Conservation (phyloP, 2,113 vertebrate genomes). For the Acrocephalus arundinaceus region DNA sequence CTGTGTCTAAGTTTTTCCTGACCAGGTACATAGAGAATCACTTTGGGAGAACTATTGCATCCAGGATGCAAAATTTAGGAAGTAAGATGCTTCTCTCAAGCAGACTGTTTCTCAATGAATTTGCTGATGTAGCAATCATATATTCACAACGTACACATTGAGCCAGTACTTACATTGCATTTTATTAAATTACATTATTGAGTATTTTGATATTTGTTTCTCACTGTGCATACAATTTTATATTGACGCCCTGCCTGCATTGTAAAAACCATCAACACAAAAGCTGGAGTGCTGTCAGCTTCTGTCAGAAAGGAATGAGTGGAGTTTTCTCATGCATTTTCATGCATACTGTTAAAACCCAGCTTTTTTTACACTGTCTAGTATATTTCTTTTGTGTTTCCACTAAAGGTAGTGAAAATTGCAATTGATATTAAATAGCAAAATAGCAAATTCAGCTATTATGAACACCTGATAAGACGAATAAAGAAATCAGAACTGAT, state of each 20-base stretch:
- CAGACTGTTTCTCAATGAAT: background rate
- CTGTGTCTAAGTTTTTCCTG: background rate
- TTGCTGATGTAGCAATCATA: background rate
- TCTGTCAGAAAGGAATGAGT: background rate
- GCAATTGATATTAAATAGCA: background rate
- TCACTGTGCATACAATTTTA: background rate
- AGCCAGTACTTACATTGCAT: background rate
- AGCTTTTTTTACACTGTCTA: background rate
- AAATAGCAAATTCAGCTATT: background rate
- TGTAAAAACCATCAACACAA: background rate
- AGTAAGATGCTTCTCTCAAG: background rate
- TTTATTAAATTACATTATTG: background rate
- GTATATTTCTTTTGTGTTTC: background rate
- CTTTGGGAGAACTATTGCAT: background rate
- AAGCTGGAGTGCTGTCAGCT: background rate
- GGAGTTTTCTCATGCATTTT: background rate
- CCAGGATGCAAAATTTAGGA: background rate
- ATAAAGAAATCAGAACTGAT: background rate
- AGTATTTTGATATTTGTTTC: background rate
- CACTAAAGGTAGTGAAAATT: background rate
- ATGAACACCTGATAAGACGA: background rate
- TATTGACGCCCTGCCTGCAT: background rate
- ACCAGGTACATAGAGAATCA: background rate
- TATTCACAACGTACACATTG: background rate
- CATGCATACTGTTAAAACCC: background rate